These are phyloP conservation scores for Fratercula arctica DNA, from an alignment of 2,797 vertebrate species.

Conservation along the genomic window DNA sequence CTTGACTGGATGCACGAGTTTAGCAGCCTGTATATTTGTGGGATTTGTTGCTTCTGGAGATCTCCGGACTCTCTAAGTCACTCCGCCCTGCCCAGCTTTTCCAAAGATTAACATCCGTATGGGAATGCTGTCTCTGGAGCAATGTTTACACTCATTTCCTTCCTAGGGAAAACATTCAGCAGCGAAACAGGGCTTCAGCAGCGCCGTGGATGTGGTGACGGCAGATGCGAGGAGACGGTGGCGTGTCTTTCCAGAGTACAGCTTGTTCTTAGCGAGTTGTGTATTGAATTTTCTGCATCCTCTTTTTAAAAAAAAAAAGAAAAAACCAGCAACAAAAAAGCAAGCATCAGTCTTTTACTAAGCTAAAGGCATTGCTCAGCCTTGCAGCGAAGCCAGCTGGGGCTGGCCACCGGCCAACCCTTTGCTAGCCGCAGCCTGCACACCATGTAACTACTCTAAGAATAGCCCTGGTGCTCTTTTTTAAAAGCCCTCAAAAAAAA, in stretches of 20 bases:
- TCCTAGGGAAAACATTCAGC: neutral
- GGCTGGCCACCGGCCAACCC: neutral
- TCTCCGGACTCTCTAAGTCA: neutral
- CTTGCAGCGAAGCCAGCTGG: neutral
- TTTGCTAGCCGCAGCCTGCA: neutral
- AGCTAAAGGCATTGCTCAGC: neutral
- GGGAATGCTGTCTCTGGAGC: neutral
- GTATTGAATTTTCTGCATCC: neutral
- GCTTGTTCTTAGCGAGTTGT: neutral
- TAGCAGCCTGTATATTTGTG: neutral
- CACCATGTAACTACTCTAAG: neutral
- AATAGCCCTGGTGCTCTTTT: neutral
- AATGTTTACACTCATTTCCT: conserved; percentile 19
- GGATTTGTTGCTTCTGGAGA: conserved; percentile 25
- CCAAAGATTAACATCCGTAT: neutral
- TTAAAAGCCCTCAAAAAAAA: neutral
- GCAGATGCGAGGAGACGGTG: neutral
- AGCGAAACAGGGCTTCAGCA: neutral
- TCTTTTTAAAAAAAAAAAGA: neutral
- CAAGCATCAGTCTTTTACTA: neutral
- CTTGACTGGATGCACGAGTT: neutral
- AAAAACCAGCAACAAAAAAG: neutral
- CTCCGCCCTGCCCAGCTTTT: neutral
- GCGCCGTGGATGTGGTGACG: fast-evolving
- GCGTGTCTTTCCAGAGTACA: neutral